phyloP scores from a whole-genome alignment of 2,888 invertebrate species.

The Pollenia labialis region DNA sequence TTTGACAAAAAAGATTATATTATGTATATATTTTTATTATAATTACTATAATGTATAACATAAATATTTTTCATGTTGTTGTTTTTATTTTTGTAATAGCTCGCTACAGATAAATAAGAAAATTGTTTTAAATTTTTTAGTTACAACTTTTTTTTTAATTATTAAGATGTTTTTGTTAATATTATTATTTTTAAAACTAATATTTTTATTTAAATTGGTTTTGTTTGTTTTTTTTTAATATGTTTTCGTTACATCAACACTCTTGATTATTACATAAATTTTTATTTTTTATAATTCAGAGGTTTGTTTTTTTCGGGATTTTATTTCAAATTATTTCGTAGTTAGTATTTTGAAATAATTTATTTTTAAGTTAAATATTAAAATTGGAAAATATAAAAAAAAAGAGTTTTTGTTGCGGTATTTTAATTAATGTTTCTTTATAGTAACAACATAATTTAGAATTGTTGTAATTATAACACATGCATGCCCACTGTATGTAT shows the following conservation, averaged over 20 bases:
- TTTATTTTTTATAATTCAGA: slow-evolving; percentile 10
- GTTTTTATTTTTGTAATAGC: slow-evolving; percentile 54
- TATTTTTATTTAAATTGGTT: slow-evolving; percentile 4
- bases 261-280: slow-evolving; percentile 33
- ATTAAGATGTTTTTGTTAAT: slow-evolving; percentile 47
- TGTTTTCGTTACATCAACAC: slow-evolving; percentile 43
- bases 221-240: slow-evolving; percentile 8
- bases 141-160: slow-evolving; percentile 59
- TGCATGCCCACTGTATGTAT: slow-evolving; percentile 37
- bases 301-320: slow-evolving; percentile 12
- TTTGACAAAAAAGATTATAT: slow-evolving; percentile 61
- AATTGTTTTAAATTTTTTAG: slow-evolving; percentile 52
- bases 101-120: slow-evolving; percentile 72
- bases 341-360: background rate
- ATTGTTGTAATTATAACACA: slow-evolving; percentile 46
- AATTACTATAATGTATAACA: slow-evolving; percentile 62
- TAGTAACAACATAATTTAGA: slow-evolving; percentile 30
- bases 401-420: slow-evolving; percentile 13
- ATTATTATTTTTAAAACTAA: slow-evolving; percentile 58
- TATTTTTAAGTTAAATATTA: slow-evolving; percentile 19
- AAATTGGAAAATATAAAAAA: slow-evolving; percentile 58
- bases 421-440: slow-evolving; percentile 3
- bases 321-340: slow-evolving; percentile 30
- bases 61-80: slow-evolving; percentile 59
- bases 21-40: slow-evolving; percentile 50